Evolutionary conservation across 2,113 vertebrate genomes (phyloP).

Genomic region (Dromas ardeola): DNA sequence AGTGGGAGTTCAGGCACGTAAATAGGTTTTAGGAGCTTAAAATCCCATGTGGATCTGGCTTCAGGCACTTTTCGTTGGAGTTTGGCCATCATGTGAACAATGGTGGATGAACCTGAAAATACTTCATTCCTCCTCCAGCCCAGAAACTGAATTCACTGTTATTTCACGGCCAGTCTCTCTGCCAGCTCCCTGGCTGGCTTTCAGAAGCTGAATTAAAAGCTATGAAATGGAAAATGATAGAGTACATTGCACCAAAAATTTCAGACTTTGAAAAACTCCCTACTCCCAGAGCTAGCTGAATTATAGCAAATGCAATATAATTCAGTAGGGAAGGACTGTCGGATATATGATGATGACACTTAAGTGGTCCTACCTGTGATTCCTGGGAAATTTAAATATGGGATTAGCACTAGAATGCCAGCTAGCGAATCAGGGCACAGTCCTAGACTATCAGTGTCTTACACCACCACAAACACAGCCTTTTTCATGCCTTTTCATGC

Average conservation of each 20-base stretch:
- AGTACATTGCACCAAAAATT: not conserved
- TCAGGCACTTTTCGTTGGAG: not conserved
- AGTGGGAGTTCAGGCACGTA: not conserved
- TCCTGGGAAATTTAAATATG: not conserved
- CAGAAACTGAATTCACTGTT: not conserved
- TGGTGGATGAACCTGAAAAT: conserved; percentile 21
- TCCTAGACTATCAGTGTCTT: not conserved
- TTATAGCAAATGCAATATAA: not conserved
- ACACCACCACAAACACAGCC: not conserved
- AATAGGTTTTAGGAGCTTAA: conserved; percentile 24
- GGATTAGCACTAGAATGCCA: not conserved
- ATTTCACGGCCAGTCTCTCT: not conserved
- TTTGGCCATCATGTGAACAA: not conserved
- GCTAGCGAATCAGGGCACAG: not conserved
- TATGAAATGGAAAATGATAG: not conserved
- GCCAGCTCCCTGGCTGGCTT: not conserved
- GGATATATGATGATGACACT: not conserved
- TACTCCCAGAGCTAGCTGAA: not conserved
- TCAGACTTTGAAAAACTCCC: not conserved
- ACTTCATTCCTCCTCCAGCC: not conserved
- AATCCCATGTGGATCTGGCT: not conserved
- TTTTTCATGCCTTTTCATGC: not conserved
- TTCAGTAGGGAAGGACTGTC: not conserved
- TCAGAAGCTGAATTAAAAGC: conserved; percentile 11
- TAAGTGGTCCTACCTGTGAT: not conserved